Evolutionary conservation across 2,113 vertebrate genomes (phyloP).

Genomic region (Dolichotis patagonum): DNA sequence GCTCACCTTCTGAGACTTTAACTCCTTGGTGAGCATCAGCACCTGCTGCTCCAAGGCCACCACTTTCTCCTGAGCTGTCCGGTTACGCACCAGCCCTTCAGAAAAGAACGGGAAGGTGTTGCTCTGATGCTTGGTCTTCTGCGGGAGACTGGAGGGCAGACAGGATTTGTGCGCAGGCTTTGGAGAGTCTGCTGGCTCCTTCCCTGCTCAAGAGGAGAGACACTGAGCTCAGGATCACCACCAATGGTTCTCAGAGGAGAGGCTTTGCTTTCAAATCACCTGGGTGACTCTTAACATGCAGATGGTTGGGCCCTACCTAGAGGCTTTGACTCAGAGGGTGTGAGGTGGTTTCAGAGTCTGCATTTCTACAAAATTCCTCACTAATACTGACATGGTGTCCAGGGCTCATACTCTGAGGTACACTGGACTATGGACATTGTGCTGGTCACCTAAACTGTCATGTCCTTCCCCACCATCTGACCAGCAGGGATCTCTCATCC

Average conservation of each 20-base stretch:
- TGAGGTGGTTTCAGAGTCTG: background rate
- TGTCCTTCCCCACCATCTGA: background rate
- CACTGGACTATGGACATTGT: background rate
- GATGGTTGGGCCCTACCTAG: background rate
- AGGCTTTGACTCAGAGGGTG: background rate
- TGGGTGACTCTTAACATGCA: background rate
- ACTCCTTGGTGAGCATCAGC: conserved; percentile 89
- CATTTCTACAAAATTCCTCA: background rate
- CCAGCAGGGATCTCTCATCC: background rate
- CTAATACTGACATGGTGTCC: background rate
- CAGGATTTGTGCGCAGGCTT: conserved; percentile 67
- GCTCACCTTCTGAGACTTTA: conserved; percentile 95
- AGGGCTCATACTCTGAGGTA: background rate
- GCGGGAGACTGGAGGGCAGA: conserved; percentile 74
- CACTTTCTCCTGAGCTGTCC: conserved; percentile 81
- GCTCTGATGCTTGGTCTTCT: conserved; percentile 83
- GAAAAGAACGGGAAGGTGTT: conserved; percentile 82
- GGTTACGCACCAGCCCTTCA: conserved; percentile 79
- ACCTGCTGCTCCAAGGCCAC: conserved; percentile 90
- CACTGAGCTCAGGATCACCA: background rate
- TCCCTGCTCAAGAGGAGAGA: conserved; percentile 70
- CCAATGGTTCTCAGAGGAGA: background rate
- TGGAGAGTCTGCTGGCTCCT: conserved; percentile 59
- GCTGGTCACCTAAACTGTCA: background rate
- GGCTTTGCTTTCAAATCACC: background rate